Base-by-base conservation (phyloP, 2,888 invertebrate genomes). In the Parnassius apollo region DNA sequence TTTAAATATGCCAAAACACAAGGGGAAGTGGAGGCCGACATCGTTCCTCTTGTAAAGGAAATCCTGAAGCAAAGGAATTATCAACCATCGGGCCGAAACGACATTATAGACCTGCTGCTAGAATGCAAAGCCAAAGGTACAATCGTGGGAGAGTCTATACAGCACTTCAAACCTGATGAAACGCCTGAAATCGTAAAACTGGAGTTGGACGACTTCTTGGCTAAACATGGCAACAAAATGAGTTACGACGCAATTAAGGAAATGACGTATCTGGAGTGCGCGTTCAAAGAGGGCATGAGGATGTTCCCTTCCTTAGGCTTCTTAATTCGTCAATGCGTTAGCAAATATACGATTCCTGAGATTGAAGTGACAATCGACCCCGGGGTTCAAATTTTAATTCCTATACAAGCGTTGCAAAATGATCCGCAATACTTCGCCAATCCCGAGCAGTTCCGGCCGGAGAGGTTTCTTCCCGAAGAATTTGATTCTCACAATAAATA, bases 41-140 rank as follows among this genome's bases (percentile, higher is more conserved):
- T 64, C 10, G 51, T 61, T 18, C 46, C 45, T 46, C 35, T 65
- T n/a, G 61, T 68, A 4, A 61, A 61, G 18, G 44, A 42, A 11
- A 58, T 68, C 10, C 25, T 66, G 25, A 50, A 58, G 7, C 51
- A 60, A 42, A 68, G 73, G 42, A 67, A 73, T 53, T 68, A 71
- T 53, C 57, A 70, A 55, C 71, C 70, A 2, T 70, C 70, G 0
- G 66, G 65, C 1, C 65, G 73, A 51, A 70, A 74, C 45, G 74
- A 75, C 53, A 74, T 74, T 53, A 70, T 74, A n/a, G 74, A 74
- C 52, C 52, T 74, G 42, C 63, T 75, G 50, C 50, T 75, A 9
- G 74, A 75, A 54, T 66, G 66, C 13, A 69, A 62, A 51, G 62
- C 63, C n/a, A 71, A 69, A 42, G 74, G 74, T 0, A 66, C 57